Percentiles rank a stretch among this genome's conserved stretches.
phyloP scores from a whole-genome alignment of 2,113 vertebrate species.

The Poecilia latipinna region DNA sequence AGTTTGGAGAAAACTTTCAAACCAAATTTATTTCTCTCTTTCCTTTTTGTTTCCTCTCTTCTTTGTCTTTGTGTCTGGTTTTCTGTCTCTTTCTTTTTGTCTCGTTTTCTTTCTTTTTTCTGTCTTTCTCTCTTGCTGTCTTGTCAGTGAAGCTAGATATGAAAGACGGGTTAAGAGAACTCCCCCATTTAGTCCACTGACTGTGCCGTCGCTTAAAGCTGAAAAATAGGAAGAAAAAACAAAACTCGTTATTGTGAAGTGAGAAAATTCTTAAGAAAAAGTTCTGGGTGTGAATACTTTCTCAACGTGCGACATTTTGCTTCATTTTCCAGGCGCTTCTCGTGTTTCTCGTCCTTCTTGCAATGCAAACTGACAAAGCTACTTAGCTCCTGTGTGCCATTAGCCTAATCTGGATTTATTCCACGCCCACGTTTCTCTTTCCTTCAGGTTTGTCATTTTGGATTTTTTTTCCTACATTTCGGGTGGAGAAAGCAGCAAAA shows the following conservation, averaged over 20 bases:
- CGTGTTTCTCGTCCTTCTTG: background rate
- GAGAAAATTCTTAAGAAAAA: background rate
- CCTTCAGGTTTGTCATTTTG: background rate
- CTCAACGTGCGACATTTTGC: background rate
- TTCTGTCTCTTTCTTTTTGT: no score
- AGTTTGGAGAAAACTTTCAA: background rate
- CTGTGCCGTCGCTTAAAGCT: no score
- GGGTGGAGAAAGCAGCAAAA: no score
- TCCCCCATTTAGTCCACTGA: no score
- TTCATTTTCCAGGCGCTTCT: background rate
- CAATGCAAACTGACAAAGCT: conserved; percentile 60
- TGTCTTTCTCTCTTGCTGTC: no score
- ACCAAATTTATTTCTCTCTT: background rate
- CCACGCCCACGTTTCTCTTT: background rate
- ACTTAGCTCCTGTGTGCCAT: conserved; percentile 8
- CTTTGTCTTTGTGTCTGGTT: no score
- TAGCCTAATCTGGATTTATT: conserved; percentile 18
- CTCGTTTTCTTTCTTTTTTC: no score
- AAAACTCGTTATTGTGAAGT: background rate
- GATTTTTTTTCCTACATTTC: no score
- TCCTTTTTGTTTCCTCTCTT: no score
- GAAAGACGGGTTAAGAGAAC: background rate
- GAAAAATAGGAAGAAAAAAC: no score
- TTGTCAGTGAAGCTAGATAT: background rate
- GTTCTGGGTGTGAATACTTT: background rate